Evolutionary conservation across 2,113 vertebrate genomes (phyloP).

Genomic region (Zootoca vivipara): DNA sequence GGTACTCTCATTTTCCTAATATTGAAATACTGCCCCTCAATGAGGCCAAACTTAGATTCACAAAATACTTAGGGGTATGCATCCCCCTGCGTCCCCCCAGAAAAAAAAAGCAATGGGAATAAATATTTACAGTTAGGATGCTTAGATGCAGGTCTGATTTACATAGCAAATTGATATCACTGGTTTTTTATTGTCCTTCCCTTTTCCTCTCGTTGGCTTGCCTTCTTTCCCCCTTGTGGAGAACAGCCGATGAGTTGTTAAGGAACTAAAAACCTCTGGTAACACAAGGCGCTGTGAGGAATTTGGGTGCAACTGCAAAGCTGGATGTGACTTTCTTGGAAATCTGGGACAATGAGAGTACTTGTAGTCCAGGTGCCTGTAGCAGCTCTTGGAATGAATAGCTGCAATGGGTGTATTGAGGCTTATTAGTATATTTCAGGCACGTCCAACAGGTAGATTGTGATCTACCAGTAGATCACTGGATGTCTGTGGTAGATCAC

Average conservation of each 20-base stretch:
- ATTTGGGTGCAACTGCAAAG: neutral
- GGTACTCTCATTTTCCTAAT: too few species aligned
- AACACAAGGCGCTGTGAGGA: neutral
- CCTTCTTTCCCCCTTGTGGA: neutral
- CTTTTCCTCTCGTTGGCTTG: neutral
- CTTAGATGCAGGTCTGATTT: neutral
- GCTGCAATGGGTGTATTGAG: neutral
- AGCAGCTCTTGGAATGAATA: neutral
- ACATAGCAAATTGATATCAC: neutral
- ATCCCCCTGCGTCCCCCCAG: too few species aligned
- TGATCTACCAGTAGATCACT: too few species aligned
- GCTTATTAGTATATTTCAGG: too few species aligned
- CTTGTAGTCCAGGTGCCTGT: neutral
- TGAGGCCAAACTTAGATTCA: too few species aligned
- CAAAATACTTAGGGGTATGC: too few species aligned
- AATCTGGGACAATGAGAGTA: neutral
- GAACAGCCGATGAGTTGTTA: neutral
- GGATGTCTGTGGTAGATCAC: too few species aligned
- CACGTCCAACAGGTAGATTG: too few species aligned
- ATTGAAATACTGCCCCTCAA: too few species aligned
- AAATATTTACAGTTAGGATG: neutral
- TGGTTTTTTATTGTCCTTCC: neutral
- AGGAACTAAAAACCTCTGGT: neutral
- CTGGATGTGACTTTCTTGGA: neutral
- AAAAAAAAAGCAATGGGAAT: too few species aligned